Evolutionary conservation across 2,888 invertebrate genomes (phyloP).

Genomic region (Bruchidius siliquastri): DNA sequence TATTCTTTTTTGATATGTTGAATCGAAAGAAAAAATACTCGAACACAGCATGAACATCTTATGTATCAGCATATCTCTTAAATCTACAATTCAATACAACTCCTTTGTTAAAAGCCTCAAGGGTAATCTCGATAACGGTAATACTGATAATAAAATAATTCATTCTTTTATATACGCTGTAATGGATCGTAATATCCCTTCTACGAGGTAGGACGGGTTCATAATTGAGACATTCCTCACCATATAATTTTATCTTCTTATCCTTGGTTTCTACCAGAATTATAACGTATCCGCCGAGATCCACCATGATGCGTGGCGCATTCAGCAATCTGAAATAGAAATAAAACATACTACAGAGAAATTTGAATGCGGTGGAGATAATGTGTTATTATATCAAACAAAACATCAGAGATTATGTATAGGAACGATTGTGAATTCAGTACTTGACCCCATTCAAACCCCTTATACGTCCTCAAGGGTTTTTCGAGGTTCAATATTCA

Average conservation of each 20-base stretch:
- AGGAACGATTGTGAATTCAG: too few species aligned
- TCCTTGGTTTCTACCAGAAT: slow-evolving; percentile 91
- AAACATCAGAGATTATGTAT: too few species aligned
- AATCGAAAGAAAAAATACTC: too few species aligned
- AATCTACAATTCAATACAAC: neutral
- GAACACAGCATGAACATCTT: too few species aligned
- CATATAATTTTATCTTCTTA: slow-evolving; percentile 90
- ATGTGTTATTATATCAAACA: too few species aligned
- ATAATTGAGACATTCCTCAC: slow-evolving; percentile 47
- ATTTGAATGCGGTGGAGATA: neutral
- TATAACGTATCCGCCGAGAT: slow-evolving; percentile 92
- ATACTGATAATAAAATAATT: neutral
- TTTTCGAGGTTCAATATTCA: too few species aligned
- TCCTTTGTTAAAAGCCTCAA: neutral
- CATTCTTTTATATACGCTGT: neutral
- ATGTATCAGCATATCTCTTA: too few species aligned
- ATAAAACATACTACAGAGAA: neutral
- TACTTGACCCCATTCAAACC: too few species aligned
- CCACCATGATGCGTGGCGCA: slow-evolving; percentile 59
- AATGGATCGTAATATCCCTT: neutral
- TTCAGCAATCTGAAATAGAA: slow-evolving; percentile 27
- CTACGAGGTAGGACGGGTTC: neutral
- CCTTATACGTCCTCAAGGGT: too few species aligned
- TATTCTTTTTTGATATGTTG: too few species aligned
- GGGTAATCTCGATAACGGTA: neutral